Evolutionary conservation across 1,140 invertebrate species (phyloP).

Genomic region (Halictus rubicundus): DNA sequence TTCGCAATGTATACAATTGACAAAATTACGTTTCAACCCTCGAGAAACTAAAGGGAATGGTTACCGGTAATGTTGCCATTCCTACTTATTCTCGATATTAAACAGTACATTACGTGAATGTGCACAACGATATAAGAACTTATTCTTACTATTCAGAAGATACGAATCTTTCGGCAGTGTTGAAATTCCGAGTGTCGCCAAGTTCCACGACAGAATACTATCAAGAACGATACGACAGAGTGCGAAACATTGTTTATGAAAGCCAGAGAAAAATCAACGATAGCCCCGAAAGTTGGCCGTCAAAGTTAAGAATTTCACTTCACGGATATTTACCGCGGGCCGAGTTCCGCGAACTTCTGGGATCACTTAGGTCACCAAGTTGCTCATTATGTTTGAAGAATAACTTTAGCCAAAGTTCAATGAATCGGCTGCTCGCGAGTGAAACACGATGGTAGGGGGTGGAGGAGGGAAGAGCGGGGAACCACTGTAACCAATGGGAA

Average conservation of each 20-base stretch:
- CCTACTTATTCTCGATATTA: too few relatives aligned
- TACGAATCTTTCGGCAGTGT: too few relatives aligned
- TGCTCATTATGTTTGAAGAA: slow-evolving; percentile 52
- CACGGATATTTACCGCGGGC: slow-evolving; percentile 36
- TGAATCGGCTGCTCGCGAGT: slow-evolving; percentile 35
- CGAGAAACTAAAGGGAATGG: too few relatives aligned
- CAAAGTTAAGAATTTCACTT: slow-evolving; percentile 46
- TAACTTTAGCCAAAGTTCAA: slow-evolving; percentile 43
- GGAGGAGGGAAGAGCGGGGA: neutral
- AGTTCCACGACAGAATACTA: neutral
- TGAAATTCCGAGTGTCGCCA: too few relatives aligned
- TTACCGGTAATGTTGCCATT: too few relatives aligned
- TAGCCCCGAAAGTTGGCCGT: slow-evolving; percentile 21
- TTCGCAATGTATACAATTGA: too few relatives aligned
- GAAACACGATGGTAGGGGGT: neutral
- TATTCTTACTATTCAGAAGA: too few relatives aligned
- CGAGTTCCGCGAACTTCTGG: slow-evolving; percentile 42
- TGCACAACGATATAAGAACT: too few relatives aligned
- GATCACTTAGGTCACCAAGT: slow-evolving; percentile 52
- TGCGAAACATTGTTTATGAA: neutral
- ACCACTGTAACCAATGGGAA: slow-evolving; percentile 18
- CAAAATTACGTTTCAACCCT: too few relatives aligned
- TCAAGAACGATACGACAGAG: neutral
- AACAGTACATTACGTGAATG: too few relatives aligned
- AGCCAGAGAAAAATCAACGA: neutral